Evolutionary conservation across 2,888 invertebrate species (phyloP), one percentile per base, ranked within the genome.

Genomic region (Drosophila macrospina): DNA sequence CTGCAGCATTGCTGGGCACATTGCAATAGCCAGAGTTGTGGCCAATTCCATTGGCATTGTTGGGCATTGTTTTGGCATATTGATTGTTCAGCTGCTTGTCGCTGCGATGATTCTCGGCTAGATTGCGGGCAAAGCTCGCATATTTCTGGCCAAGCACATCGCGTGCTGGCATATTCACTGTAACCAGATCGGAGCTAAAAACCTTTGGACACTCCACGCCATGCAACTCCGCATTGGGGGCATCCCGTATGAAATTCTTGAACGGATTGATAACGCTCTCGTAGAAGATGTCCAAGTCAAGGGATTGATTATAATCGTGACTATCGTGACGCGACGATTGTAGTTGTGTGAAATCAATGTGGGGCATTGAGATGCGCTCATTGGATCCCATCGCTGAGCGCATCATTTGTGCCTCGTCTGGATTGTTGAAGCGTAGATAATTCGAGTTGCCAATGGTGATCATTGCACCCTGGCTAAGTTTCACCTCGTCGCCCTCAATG

Each of bases 401-500:
- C 94, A 97, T 96, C 83, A 97, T 94, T 91, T 96, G 95, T 4
- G 97, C 97, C 91, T 98, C 97, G 55, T 96, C 96, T 0, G 98
- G 98, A 92, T 98, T 97, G 92, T 98, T 98, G 93, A 97, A 98
- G 41, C 98, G 95, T 92, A 98, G 95, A 93, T 97, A 97, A 92
- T 97, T 97, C 54, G 98, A 97, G 51, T 97, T 94, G 28, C 98
- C 98, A 81, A 98, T 95, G 54, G 97, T 97, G 74, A 98, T 93
- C 96, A 97, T 98, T 90, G 97, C 97, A 88, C 98, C 98, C 94
- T 97, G 97, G 10, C 95, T 95, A 45, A 98, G 93, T 80, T 96
- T 93, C 4, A 95, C 95, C 39, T 97, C 95, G 78, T 94, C 94
- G 4, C 41, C 69, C 73, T 94, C 94, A 62, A 97, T 94, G 20